Evolutionary conservation across 2,888 invertebrate genomes (phyloP), one percentile per base, ranked within the genome.

Genomic region (Heliconius erato): DNA sequence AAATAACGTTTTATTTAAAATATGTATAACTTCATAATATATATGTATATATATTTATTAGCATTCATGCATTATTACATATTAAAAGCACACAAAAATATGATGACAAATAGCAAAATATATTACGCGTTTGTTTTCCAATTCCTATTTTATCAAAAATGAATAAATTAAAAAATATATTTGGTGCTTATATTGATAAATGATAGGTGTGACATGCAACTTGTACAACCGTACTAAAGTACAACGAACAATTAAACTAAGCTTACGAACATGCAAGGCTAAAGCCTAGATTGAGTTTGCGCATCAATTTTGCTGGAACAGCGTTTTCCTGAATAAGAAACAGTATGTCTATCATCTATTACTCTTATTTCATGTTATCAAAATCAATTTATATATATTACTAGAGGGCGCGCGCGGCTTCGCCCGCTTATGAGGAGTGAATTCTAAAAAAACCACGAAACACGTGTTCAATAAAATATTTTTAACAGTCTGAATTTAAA

Each of bases 261-360:
- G 84, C 84, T 80, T 82, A 83, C 84, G 82, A 82, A 80, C 84
- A 83, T 83, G 84, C 84, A 82, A 84, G 67, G 82, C 80, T 83
- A 80, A 82, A 80, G 80, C 80, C 76, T 83, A 84, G 54, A 80
- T 83, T 81, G 82, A 80, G 71, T 83, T 82, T 80, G 79, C 69
- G 67, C 80, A 67, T 84, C 84, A 72, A 84, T 74, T 80, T 80
- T 80, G 79, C 82, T 71, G 79, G 79, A 76, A 79, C 84, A 72
- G 74, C 79, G 82, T 74, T 71, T 80, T 76, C 84, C 84, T 79
- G 82, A 83, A 79, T 84, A 76, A 79, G 68, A 84, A 83, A 81
- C 40, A 82, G 65, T 49, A 76, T 28, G 54, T 63, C 63, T n/a
- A 63, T 63, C 63, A 63, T 63, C 63, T 63, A 63, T 63, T 63